Base-by-base conservation (phyloP, 2,797 vertebrate genomes). In the Falco novaeseelandiae region DNA sequence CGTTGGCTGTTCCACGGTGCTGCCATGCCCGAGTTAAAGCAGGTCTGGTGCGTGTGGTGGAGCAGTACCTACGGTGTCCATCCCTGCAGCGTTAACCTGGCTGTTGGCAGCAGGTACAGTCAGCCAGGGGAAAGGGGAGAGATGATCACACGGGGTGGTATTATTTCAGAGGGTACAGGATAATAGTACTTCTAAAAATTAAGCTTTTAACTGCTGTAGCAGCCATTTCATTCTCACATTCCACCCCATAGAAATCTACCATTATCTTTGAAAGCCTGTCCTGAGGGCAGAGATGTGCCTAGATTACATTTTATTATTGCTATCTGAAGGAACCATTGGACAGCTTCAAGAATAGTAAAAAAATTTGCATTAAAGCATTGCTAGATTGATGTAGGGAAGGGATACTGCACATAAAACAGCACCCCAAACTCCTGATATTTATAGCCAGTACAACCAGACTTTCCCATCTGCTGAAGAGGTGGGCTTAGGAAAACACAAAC, bases 31-130 rank as follows among this genome's bases (percentile, higher is more conserved):
- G 0, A 23, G 27, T 46, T n/a, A 23, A 17, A 21, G 49, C 51
- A 29, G n/a, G 5, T 63, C 34, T 34, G 70, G 21, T 20, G n/a
- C 10, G 34, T 19, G 34, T 48, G 38, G 11, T n/a, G 20, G 34
- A n/a, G 32, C 63, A 49, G 34, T 2, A 4, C 30, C 44, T 22
- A 7, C 7, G 6, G 21, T 1, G 1, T 29, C 17, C 30, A 0
- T 14, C 34, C 6, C 0, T 5, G 30, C 38, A 59, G 30, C 17
- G 5, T 15, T 6, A 49, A 8, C 48, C 9, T 22, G 36, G 22
- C 44, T 0, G 2, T 36, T 0, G 2, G 48, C 57, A 36, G 57
- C 27, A 9, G 44, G 27, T 12, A 25, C 11, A 6, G 62, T 11
- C 3, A n/a, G 32, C 23, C 9, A 18, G 32, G 29, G 36, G 20